Conservation (phyloP, 1,140 invertebrate species). For the Thereuonema tuberculata region DNA sequence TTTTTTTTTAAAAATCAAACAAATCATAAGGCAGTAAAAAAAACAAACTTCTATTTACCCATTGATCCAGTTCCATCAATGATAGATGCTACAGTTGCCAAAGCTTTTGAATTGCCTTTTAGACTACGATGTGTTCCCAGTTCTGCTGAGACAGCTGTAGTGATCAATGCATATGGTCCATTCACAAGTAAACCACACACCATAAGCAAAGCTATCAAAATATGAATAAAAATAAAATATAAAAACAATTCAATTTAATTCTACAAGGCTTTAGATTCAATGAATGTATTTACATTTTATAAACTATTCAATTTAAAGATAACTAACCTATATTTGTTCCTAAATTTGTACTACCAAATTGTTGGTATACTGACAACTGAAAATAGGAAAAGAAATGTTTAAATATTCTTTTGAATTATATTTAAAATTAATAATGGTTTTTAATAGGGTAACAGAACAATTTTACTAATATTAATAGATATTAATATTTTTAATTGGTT, state of each 20-base stretch:
- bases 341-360: slow-evolving; percentile 46
- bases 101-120: slow-evolving; percentile 67
- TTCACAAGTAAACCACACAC: slow-evolving; percentile 73
- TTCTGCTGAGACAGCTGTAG: slow-evolving; percentile 89
- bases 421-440: neutral
- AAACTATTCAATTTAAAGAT: too few species aligned
- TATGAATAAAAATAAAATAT: neutral
- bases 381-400: slow-evolving; percentile 23
- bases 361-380: slow-evolving; percentile 65
- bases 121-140: slow-evolving; percentile 75
- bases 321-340: slow-evolving; percentile 39
- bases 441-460: too few species aligned
- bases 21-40: too few species aligned
- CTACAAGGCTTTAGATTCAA: too few species aligned
- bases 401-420: slow-evolving; percentile 3
- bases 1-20: too few species aligned
- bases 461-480: too few species aligned
- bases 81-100: slow-evolving; percentile 91
- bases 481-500: too few species aligned
- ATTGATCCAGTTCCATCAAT: slow-evolving; percentile 93
- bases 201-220: slow-evolving; percentile 27
- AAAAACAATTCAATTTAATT: neutral
- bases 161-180: slow-evolving; percentile 90
- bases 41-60: too few species aligned
- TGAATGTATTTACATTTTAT: neutral